These are phyloP conservation scores for Pseudobourletiella spinata DNA, from an alignment of 1,140 invertebrate species.

Conservation along the genomic window DNA sequence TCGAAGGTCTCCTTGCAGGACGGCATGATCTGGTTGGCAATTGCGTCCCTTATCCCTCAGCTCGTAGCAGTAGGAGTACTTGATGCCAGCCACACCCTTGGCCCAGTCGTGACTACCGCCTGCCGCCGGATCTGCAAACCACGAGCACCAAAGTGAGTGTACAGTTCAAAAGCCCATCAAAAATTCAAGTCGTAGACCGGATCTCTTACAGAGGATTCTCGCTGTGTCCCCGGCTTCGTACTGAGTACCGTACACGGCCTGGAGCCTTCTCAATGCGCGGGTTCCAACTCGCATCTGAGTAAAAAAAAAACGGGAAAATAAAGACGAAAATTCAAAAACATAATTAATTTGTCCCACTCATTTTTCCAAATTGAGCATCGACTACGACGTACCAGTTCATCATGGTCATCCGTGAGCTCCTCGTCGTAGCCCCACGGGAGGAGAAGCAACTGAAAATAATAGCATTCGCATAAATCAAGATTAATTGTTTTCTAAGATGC, in stretches of 20 bases:
- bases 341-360: neutral
- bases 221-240: slow-evolving; percentile 27
- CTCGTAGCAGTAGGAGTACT: slow-evolving; percentile 32
- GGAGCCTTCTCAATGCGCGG: slow-evolving; percentile 17
- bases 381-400: slow-evolving; percentile 27
- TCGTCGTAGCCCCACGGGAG: slow-evolving; percentile 28
- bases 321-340: too few relatives aligned
- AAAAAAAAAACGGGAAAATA: too few relatives aligned
- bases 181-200: neutral
- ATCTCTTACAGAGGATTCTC: slow-evolving; percentile 32
- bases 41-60: slow-evolving; percentile 30
- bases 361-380: too few relatives aligned
- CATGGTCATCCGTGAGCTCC: slow-evolving; percentile 13
- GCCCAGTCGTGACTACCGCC: slow-evolving; percentile 34
- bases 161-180: neutral
- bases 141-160: neutral
- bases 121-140: slow-evolving; percentile 2
- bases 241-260: slow-evolving; percentile 24
- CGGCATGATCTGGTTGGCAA: slow-evolving; percentile 29
- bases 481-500: too few relatives aligned
- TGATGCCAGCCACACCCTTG: slow-evolving; percentile 39
- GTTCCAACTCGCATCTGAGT: slow-evolving; percentile 27
- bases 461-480: neutral
- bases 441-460: slow-evolving; percentile 19
- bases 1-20: slow-evolving; percentile 33